Conservation (phyloP, 2,888 invertebrate genomes). For the Camponotus fellah region DNA sequence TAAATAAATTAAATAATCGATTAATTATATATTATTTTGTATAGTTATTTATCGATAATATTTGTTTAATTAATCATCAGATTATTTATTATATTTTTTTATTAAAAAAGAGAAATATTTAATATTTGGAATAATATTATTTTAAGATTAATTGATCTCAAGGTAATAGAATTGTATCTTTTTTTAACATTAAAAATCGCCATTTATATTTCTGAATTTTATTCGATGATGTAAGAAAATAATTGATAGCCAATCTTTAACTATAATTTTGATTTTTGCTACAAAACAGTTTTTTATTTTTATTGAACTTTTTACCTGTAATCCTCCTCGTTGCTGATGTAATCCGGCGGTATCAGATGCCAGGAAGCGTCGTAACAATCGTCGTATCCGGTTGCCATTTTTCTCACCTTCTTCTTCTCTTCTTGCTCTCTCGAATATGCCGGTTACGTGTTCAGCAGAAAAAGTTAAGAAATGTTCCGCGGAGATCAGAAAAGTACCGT, state of each 20-base stretch:
- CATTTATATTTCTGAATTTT: neutral
- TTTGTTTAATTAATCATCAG: neutral
- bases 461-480: slow-evolving; percentile 10
- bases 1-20: neutral
- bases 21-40: neutral
- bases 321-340: slow-evolving; percentile 90
- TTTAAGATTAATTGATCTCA: neutral
- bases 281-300: neutral
- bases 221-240: neutral
- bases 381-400: slow-evolving; percentile 88
- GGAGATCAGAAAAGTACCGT: slow-evolving; percentile 5
- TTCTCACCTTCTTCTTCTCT: slow-evolving; percentile 65
- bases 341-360: slow-evolving; percentile 91
- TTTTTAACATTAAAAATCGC: neutral
- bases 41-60: neutral
- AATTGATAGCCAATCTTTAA: too few species aligned
- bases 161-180: neutral
- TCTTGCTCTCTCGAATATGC: slow-evolving; percentile 1
- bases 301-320: slow-evolving; percentile 87
- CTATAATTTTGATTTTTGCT: neutral
- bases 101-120: neutral
- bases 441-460: neutral
- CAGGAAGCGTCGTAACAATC: slow-evolving; percentile 90
- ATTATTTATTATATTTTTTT: neutral
- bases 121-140: neutral